phyloP scores from a whole-genome alignment of 2,113 vertebrate species.

The Pseudorhombus dupliciocellatus region DNA sequence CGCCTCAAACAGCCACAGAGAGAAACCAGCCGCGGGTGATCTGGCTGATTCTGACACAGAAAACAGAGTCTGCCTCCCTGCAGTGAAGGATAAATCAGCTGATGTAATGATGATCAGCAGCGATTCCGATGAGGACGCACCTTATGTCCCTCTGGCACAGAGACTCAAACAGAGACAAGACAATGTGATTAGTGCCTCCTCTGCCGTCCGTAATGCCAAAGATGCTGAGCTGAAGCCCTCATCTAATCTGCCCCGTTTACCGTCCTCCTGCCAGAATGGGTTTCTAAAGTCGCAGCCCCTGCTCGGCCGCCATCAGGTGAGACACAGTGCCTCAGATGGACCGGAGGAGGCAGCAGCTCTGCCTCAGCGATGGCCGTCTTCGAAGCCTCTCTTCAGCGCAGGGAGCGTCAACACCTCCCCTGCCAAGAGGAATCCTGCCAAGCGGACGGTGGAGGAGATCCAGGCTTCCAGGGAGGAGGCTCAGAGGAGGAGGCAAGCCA shows the following conservation, averaged over 20 bases:
- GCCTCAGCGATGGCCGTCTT: conserved; percentile 4
- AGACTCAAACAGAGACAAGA: conserved; percentile 75
- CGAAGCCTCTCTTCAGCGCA: neutral
- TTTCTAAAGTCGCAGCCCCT: neutral
- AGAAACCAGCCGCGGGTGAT: conserved; percentile 10
- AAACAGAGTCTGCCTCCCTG: neutral
- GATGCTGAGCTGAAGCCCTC: neutral
- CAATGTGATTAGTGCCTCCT: conserved; percentile 10
- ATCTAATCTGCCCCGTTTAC: neutral
- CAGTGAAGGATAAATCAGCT: neutral
- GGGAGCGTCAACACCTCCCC: conserved; percentile 1
- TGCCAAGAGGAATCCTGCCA: conserved; percentile 59
- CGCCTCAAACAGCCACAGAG: neutral
- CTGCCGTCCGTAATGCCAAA: conserved; percentile 14
- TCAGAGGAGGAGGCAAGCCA: conserved; percentile 45
- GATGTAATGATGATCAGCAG: conserved; percentile 77
- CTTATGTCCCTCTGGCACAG: conserved; percentile 74
- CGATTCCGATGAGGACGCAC: conserved; percentile 75
- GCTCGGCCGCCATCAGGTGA: conserved; percentile 23
- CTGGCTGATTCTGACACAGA: conserved; percentile 39
- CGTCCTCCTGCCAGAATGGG: neutral
- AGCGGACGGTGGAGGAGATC: conserved; percentile 57
- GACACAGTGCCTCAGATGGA: rapidly evolving
- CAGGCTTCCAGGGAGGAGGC: conserved; percentile 58
- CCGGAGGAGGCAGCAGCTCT: neutral